Percentiles rank a stretch among this genome's conserved stretches.
Evolutionary conservation across 2,888 invertebrate species (phyloP).

Genomic region (Phengaris arion): DNA sequence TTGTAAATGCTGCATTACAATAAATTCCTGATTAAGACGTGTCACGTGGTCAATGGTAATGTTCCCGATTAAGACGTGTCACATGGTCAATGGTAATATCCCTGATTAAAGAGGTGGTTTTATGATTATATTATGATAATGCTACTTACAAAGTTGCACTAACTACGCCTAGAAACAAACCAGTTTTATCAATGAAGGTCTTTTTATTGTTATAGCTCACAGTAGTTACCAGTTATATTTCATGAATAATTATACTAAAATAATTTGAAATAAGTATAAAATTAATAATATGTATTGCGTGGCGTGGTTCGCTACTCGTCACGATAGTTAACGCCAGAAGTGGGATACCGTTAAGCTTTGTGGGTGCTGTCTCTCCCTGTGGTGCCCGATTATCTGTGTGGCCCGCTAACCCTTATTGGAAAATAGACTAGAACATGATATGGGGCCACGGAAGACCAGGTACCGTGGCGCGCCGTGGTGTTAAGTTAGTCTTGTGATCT

Average conservation of each 20-base stretch:
- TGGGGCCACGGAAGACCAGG: too few species aligned
- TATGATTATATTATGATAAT: neutral
- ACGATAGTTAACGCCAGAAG: too few species aligned
- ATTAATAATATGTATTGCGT: too few species aligned
- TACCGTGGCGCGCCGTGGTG: too few species aligned
- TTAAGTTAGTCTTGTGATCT: too few species aligned
- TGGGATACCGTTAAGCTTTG: too few species aligned
- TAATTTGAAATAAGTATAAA: neutral
- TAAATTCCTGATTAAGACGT: neutral
- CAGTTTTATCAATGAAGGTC: neutral
- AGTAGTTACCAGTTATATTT: neutral
- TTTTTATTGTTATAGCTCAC: neutral
- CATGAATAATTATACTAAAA: neutral
- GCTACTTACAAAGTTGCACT: neutral
- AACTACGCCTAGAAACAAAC: slow-evolving; percentile 2
- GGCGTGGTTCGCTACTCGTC: too few species aligned
- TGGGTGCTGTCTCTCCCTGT: too few species aligned
- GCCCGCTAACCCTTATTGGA: too few species aligned
- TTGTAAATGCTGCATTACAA: neutral
- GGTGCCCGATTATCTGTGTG: too few species aligned
- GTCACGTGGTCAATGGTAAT: too few species aligned
- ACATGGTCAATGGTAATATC: neutral
- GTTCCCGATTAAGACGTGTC: neutral
- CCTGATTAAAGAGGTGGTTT: neutral
- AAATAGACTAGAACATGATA: too few species aligned